A percentile compares a stretch with the other conserved stretches of the same genome.
Evolutionary conservation across 1,140 invertebrate species (phyloP).

Genomic region (Homalodisca vitripennis): DNA sequence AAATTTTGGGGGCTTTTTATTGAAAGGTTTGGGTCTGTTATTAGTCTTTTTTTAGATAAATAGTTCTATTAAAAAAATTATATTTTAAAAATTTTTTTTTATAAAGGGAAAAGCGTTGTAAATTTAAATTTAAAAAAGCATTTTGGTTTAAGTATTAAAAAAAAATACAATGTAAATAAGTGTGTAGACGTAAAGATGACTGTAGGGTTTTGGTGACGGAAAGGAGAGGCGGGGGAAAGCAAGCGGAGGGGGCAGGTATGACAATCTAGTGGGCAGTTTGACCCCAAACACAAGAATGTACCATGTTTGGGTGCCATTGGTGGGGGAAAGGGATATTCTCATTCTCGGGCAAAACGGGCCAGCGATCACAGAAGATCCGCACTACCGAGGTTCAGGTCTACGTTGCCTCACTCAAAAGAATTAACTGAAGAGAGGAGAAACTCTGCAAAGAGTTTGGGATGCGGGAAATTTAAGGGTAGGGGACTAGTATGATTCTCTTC

Average conservation of each 20-base stretch:
- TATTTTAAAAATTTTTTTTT: too few species aligned
- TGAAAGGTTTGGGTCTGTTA: too few species aligned
- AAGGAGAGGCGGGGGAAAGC: conserved; percentile 83
- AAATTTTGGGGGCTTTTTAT: too few species aligned
- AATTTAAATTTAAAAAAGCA: too few species aligned
- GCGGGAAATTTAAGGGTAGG: too few species aligned
- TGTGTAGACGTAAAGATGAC: conserved; percentile 31
- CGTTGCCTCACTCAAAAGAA: conserved; percentile 96
- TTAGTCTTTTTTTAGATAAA: too few species aligned
- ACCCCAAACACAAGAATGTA: conserved; percentile 83
- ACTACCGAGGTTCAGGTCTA: conserved; percentile 89
- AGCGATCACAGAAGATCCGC: conserved; percentile 69
- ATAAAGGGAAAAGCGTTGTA: too few species aligned
- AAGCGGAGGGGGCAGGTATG: conserved; percentile 97
- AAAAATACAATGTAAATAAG: too few species aligned
- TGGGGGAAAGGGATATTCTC: conserved; percentile 95
- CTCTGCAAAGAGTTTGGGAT: conserved; percentile 86
- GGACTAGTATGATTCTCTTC: too few species aligned
- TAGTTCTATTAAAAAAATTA: too few species aligned
- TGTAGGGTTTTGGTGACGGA: too few species aligned
- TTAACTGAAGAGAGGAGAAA: conserved; percentile 82
- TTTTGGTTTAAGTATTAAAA: too few species aligned
- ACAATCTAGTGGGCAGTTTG: conserved; percentile 97
- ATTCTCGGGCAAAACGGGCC: conserved; percentile 86
- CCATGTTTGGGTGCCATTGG: conserved; percentile 98